Base-by-base conservation (phyloP, 2,113 vertebrate species). In the Phasianus colchicus region DNA sequence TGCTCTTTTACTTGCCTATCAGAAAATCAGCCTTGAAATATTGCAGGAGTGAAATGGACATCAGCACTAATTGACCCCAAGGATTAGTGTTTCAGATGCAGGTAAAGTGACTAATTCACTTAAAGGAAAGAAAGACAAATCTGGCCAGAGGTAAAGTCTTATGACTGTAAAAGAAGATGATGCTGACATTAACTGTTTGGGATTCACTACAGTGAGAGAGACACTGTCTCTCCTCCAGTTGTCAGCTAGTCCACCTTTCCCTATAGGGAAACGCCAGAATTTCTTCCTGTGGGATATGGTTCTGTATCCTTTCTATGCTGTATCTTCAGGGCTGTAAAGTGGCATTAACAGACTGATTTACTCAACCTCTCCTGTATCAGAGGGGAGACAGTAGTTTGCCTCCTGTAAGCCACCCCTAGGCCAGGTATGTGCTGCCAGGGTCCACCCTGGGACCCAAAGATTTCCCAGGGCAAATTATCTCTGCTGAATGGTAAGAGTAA, bases 41-140 rank as follows among this genome's bases (percentile, higher is more conserved):
- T 40, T 66, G 27, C 58, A 75, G 64, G 83, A 94, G 58, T 67
- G 72, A 78, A 93, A 81, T 72, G 29, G 34, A 21, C 83, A 73
- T 74, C 27, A 0, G 34, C 71, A 47, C 57, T 57, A 82, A 47
- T 67, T 8, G 27, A 55, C 80, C 61, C 18, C 0, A 3, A 58
- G 34, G 48, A n/a, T 93, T 89, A 84, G 30, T 18, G 36, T 81
- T 92, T 94, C 80, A 94, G 73, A 54, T 0, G 0, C 21, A 40
- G 32, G 48, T 90, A 66, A 84, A 67, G 57, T 6, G 4, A 92
- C 84, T 70, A 27, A 65, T 42, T 16, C 18, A 10, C 15, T 75
- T 75, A 63, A 84, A 79, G 48, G 34, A 78, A 81, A 88, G 32
- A 78, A 81, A 83, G 86, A 91, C 38, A 85, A 47, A 25, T 82